Conservation (phyloP, 2,797 vertebrate genomes). For the Nasua narica region DNA sequence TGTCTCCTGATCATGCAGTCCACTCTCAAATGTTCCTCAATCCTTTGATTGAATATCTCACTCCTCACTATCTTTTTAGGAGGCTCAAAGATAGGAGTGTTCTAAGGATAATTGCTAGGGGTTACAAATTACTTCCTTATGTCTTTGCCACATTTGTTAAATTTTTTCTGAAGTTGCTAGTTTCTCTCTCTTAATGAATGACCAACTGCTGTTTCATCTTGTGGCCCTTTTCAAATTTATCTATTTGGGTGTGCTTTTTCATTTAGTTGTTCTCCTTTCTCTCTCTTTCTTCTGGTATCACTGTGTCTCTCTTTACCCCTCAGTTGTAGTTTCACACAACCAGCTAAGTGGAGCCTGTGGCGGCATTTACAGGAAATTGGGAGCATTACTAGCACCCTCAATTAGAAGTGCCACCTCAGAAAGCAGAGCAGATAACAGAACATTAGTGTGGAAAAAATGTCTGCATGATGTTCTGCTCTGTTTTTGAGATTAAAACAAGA, state of each 20-base stretch:
- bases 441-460: neutral
- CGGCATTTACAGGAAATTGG: slow-evolving; percentile 85
- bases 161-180: neutral
- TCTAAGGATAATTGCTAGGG: neutral
- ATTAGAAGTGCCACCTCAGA: slow-evolving; percentile 30
- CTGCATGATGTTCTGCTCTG: neutral
- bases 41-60: neutral
- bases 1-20: fast-evolving
- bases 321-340: slow-evolving; percentile 76
- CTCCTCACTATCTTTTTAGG: neutral
- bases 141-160: neutral
- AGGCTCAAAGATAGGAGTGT: neutral
- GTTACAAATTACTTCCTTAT: neutral
- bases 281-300: slow-evolving; percentile 54
- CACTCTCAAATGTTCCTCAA: neutral
- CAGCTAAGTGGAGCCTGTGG: neutral
- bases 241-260: neutral
- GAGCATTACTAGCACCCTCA: slow-evolving; percentile 56
- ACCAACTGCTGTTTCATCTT: neutral
- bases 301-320: slow-evolving; percentile 15
- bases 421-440: neutral
- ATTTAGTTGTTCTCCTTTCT: slow-evolving; percentile 54
- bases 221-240: neutral
- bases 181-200: slow-evolving; percentile 27
- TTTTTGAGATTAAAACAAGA: neutral